These are phyloP conservation scores for Gryon sp. DNA, from an alignment of 1,140 invertebrate genomes.

Conservation along the genomic window DNA sequence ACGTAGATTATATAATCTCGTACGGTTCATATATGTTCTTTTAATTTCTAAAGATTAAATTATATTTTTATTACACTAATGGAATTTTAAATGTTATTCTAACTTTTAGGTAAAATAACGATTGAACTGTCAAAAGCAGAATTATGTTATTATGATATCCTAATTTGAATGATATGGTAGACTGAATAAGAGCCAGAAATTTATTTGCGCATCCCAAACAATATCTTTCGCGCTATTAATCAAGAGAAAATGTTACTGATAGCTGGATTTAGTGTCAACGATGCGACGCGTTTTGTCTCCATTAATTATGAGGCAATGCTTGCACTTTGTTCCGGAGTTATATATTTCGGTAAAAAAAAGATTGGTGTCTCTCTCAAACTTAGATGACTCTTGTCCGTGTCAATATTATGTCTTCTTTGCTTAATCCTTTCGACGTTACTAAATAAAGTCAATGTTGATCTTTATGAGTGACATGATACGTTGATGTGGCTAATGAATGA, in stretches of 20 bases:
- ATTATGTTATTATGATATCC: background rate
- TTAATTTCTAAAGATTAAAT: too few species aligned
- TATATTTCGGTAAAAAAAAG: background rate
- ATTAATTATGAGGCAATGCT: constrained; percentile 13
- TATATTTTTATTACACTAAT: too few species aligned
- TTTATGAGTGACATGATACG: constrained; percentile 22
- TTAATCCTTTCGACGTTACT: constrained; percentile 17
- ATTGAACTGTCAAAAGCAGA: background rate
- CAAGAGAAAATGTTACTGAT: constrained; percentile 17
- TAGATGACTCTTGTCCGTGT: background rate
- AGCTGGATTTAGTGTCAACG: constrained; percentile 9
- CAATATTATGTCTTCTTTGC: constrained; percentile 12
- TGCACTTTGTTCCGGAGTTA: background rate
- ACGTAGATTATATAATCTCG: background rate
- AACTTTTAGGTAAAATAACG: constrained; percentile 2
- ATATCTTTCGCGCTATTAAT: constrained; percentile 18
- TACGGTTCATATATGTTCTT: too few species aligned
- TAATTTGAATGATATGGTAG: background rate
- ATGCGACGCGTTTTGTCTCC: constrained; percentile 9
- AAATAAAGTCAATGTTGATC: constrained; percentile 30
- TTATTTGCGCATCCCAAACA: constrained; percentile 19
- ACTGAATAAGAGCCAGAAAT: background rate
- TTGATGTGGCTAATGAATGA: constrained; percentile 22
- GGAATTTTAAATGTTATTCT: too few species aligned
- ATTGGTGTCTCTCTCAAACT: background rate